Base-by-base conservation (phyloP, 2,113 vertebrate genomes). In the Serilophus lunatus region DNA sequence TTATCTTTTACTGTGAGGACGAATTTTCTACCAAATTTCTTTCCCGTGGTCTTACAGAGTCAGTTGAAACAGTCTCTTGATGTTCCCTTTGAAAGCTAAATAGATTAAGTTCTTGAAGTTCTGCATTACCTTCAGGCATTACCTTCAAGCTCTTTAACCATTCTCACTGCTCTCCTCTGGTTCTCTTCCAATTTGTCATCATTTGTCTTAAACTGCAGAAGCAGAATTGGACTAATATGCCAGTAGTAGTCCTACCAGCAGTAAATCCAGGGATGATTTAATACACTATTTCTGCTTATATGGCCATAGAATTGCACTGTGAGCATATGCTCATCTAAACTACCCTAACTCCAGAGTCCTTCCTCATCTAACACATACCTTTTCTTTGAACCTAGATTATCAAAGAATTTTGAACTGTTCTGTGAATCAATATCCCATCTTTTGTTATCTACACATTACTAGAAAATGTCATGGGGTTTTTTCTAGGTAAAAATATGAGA, bases 171-270 rank as follows among this genome's bases (percentile, higher is more conserved):
- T 81, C 40, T 86, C 68, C 90, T 92, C 82, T 80, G 79, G 88
- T 93, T 95, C 76, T 88, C 45, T 95, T 92, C 91, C 92, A 94
- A 71, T 95, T 97, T 96, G 68, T 96, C 92, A 94, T 94, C 68
- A 95, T 88, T 72, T 82, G 57, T 71, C 86, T 78, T 83, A 84
- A 94, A 74, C 50, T 92, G 35, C 53, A 86, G 42, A 88, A 81
- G 72, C 68, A 86, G 80, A 92, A 93, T 15, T 86, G 61, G 80
- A 66, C 60, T 47, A 78, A 81, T 56, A 81, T 36, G 56, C 51
- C 90, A 90, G 33, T 28, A 51, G 50, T 38, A 71, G 71, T 83
- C 51, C 81, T 63, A 47, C 68, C 68, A 93, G 76, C 76, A 95
- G 47, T 64, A 93, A 92, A 90, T 86, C 14, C 72, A 94, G 64